These are phyloP conservation scores for Lanius ludovicianus DNA, from an alignment of 2,113 vertebrate species.

Conservation along the genomic window DNA sequence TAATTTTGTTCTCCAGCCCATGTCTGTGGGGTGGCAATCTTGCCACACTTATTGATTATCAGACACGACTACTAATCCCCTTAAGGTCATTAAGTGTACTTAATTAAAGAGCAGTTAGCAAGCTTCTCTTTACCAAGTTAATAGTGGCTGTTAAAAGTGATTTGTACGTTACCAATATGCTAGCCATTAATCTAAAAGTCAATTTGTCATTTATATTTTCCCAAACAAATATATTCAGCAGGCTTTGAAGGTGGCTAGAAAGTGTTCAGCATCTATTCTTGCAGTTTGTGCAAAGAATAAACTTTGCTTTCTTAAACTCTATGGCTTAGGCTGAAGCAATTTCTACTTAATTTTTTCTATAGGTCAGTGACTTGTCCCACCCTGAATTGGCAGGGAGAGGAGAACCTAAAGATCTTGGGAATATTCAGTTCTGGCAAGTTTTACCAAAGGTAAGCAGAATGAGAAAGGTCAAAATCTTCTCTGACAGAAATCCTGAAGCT, in stretches of 20 bases:
- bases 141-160: slow-evolving; percentile 79
- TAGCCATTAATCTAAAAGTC: slow-evolving; percentile 78
- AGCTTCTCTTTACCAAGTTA: slow-evolving; percentile 78
- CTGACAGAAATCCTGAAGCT: neutral
- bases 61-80: slow-evolving; percentile 94
- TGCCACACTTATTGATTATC: slow-evolving; percentile 95
- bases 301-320: neutral
- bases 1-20: slow-evolving; percentile 71
- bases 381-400: neutral
- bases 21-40: slow-evolving; percentile 78
- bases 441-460: neutral
- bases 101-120: slow-evolving; percentile 98
- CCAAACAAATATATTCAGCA: slow-evolving; percentile 72
- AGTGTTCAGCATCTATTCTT: neutral
- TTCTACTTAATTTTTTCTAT: neutral
- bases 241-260: neutral
- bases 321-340: neutral
- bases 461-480: neutral
- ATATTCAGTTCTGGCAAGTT: neutral
- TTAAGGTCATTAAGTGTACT: slow-evolving; percentile 98
- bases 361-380: neutral
- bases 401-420: neutral
- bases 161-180: slow-evolving; percentile 77
- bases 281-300: neutral
- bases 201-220: slow-evolving; percentile 80